phyloP scores from a whole-genome alignment of 2,888 invertebrate genomes.

The Caenorhabditis imperialis region DNA sequence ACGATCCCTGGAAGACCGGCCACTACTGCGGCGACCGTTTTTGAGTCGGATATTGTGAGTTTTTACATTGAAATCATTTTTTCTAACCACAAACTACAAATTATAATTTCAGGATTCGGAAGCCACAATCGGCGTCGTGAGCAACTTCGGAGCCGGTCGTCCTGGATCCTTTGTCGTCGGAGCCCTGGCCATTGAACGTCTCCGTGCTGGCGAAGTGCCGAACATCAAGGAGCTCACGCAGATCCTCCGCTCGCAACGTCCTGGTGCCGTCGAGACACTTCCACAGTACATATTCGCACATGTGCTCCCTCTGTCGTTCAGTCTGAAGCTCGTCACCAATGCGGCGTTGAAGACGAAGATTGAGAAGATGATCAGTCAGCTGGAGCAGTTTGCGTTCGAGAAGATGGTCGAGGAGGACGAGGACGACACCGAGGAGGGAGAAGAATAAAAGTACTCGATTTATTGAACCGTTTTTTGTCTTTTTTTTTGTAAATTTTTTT shows the following conservation, averaged over 20 bases:
- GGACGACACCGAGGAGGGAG: constrained; percentile 16
- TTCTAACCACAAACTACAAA: neutral
- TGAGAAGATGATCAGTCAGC: constrained; percentile 7
- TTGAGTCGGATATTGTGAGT: constrained; percentile 45
- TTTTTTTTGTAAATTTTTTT: too few relatives aligned
- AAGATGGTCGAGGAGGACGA: constrained; percentile 29
- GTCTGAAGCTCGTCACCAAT: constrained; percentile 18
- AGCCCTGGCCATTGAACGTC: constrained; percentile 22
- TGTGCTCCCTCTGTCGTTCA: constrained; percentile 12
- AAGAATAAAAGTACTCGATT: too few relatives aligned
- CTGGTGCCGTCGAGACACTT: constrained; percentile 26
- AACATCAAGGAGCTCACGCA: constrained; percentile 9
- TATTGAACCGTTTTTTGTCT: too few relatives aligned
- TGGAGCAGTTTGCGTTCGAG: constrained; percentile 26
- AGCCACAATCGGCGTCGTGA: constrained; percentile 23
- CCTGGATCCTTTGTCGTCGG: constrained; percentile 29
- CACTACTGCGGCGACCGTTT: constrained; percentile 21
- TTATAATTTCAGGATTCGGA: constrained; percentile 25
- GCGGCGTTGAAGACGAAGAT: constrained; percentile 15
- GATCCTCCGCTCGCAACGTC: constrained; percentile 12
- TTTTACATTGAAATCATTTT: neutral
- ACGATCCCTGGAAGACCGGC: neutral
- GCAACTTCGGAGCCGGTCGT: constrained; percentile 36
- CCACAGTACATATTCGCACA: constrained; percentile 24
- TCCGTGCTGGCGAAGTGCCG: constrained; percentile 22